Conservation (phyloP, 1,140 invertebrate genomes). For the Drosophila arawakana region DNA sequence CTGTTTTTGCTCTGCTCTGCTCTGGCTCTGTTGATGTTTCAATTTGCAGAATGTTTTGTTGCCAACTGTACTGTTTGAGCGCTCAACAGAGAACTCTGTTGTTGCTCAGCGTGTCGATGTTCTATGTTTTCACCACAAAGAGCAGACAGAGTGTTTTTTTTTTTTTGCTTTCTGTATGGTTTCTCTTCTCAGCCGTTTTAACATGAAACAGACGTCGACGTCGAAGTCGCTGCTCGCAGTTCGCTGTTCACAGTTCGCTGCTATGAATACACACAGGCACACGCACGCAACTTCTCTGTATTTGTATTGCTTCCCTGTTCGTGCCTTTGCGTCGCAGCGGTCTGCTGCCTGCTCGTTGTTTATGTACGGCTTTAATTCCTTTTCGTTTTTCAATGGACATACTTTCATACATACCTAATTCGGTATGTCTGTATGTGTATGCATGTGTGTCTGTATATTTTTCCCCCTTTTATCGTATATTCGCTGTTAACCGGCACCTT, state of each 20-base stretch:
- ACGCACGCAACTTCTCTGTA: conserved; percentile 26
- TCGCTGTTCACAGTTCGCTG: conserved; percentile 11
- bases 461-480: conserved; percentile 21
- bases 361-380: conserved; percentile 72
- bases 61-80: conserved; percentile 74
- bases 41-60: conserved; percentile 78
- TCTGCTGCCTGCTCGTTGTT: conserved; percentile 44
- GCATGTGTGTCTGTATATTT: conserved; percentile 9
- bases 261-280: conserved; percentile 30
- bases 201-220: conserved; percentile 41
- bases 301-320: conserved; percentile 47
- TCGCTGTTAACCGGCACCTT: conserved; percentile 27
- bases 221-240: conserved; percentile 29
- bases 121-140: conserved; percentile 62
- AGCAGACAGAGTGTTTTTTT: conserved; percentile 35
- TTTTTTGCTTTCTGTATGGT: conserved; percentile 25
- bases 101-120: conserved; percentile 39
- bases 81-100: conserved; percentile 59
- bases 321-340: conserved; percentile 21
- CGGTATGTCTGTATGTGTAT: conserved; percentile 5
- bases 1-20: conserved; percentile 42
- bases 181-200: conserved; percentile 47
- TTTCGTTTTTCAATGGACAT: conserved; percentile 30
- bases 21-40: conserved; percentile 57
- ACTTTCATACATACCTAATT: conserved; percentile 11